A percentile compares a stretch with the other conserved stretches of the same genome.
phyloP scores from a whole-genome alignment of 2,113 vertebrate genomes.

The Cranoglanis bouderius region DNA sequence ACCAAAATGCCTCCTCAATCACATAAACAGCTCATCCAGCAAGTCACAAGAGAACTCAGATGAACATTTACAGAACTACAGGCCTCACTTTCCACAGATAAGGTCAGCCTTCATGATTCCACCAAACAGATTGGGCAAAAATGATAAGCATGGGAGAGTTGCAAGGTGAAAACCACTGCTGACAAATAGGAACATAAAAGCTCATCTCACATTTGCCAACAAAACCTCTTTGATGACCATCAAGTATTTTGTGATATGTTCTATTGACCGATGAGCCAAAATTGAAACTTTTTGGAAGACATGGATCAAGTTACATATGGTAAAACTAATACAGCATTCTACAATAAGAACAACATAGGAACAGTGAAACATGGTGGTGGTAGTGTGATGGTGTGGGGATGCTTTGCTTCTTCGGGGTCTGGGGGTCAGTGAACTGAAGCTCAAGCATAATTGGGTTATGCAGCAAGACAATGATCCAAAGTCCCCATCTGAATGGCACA shows the following conservation, averaged over 20 bases:
- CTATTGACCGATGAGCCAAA: neutral
- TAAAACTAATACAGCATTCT: neutral
- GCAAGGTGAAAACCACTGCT: neutral
- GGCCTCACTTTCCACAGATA: neutral
- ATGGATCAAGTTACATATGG: neutral
- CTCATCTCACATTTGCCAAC: neutral
- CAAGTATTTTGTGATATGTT: neutral
- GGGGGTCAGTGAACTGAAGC: neutral
- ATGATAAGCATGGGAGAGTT: neutral
- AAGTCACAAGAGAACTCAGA: neutral
- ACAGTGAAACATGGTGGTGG: neutral
- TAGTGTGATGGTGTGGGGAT: neutral
- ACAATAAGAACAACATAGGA: neutral
- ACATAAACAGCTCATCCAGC: neutral
- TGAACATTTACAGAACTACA: neutral
- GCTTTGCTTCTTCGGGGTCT: neutral
- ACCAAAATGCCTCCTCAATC: neutral
- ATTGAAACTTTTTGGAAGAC: neutral
- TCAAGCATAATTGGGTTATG: neutral
- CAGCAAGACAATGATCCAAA: neutral
- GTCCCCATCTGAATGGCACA: neutral
- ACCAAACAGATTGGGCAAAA: neutral
- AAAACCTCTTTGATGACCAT: neutral
- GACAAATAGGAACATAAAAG: neutral
- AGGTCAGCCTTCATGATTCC: neutral